Conservation (phyloP, 2,888 invertebrate genomes). For the Smittia aterrima region DNA sequence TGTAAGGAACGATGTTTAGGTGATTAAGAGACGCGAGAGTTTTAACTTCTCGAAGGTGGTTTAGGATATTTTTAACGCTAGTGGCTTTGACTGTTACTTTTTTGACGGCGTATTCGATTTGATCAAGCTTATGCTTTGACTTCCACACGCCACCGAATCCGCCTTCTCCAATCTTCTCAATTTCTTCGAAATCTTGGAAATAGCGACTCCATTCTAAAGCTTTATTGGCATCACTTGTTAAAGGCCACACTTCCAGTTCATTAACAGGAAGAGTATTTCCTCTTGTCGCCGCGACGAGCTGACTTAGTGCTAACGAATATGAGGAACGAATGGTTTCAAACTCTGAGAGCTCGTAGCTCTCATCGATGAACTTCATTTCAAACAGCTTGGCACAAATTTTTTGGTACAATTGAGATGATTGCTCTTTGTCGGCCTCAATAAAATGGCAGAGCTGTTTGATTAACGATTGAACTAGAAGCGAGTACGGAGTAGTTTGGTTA, state of each 20-base stretch:
- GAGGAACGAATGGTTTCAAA: conserved; percentile 68
- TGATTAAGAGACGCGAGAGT: conserved; percentile 76
- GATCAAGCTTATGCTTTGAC: conserved; percentile 72
- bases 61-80: conserved; percentile 63
- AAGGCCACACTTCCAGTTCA: conserved; percentile 58
- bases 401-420: conserved; percentile 63
- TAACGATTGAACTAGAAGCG: conserved; percentile 66
- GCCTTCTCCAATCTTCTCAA: conserved; percentile 67
- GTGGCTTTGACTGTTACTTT: conserved; percentile 67
- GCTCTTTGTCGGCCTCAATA: conserved; percentile 60
- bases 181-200: conserved; percentile 67
- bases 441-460: conserved; percentile 66
- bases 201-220: conserved; percentile 65
- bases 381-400: conserved; percentile 67
- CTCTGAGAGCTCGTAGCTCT: conserved; percentile 67
- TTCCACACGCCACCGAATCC: conserved; percentile 77
- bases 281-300: conserved; percentile 62
- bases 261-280: conserved; percentile 57
- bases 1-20: conserved; percentile 77
- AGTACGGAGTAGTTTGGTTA: neutral
- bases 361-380: conserved; percentile 68
- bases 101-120: conserved; percentile 76
- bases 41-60: conserved; percentile 73
- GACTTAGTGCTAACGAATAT: conserved; percentile 66
- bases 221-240: conserved; percentile 53